These are phyloP conservation scores for Leuciscus idus DNA, from an alignment of 2,113 vertebrate genomes.

Conservation along the genomic window DNA sequence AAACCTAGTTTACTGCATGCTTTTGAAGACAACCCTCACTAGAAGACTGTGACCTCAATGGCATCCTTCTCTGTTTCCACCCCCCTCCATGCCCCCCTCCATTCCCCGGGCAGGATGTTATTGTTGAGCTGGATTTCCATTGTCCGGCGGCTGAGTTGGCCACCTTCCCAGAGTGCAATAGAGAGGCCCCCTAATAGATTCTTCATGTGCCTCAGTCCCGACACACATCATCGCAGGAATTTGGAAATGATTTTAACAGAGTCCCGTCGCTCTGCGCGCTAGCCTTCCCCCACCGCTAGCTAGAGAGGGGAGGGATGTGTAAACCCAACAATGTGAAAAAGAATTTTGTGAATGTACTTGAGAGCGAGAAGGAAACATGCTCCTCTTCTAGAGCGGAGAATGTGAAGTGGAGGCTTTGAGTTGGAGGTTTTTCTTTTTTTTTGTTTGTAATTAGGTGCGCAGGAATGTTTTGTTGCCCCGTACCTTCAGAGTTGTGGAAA, in stretches of 20 bases:
- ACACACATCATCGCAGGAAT: conserved; percentile 61
- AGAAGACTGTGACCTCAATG: conserved; percentile 44
- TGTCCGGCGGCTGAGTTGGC: conserved; percentile 79
- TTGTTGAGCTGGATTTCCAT: conserved; percentile 81
- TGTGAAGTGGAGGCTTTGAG: conserved; percentile 35
- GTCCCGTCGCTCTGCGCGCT: conserved; percentile 31
- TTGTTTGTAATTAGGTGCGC: conserved; percentile 22
- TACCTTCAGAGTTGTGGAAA: conserved; percentile 46
- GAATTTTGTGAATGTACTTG: conserved; percentile 49
- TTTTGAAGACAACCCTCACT: conserved; percentile 39
- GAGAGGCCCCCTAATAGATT: conserved; percentile 79
- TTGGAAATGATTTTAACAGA: conserved; percentile 66
- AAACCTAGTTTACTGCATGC: conserved; percentile 51
- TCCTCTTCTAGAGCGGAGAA: conserved; percentile 6
- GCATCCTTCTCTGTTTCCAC: conserved; percentile 32
- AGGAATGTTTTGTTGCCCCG: conserved; percentile 46
- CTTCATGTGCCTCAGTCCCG: conserved; percentile 77
- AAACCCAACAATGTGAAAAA: conserved; percentile 40
- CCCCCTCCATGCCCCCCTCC: conserved; percentile 53
- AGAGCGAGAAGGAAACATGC: conserved; percentile 44
- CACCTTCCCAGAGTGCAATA: conserved; percentile 72
- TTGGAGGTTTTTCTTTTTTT: conserved; percentile 12
- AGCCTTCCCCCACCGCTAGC: conserved; percentile 28
- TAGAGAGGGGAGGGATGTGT: conserved; percentile 32
- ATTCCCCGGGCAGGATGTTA: conserved; percentile 81